A percentile compares a stretch with the other conserved stretches of the same genome.
Conservation (phyloP, 2,797 vertebrate species). For the Gouania willdenowi region DNA sequence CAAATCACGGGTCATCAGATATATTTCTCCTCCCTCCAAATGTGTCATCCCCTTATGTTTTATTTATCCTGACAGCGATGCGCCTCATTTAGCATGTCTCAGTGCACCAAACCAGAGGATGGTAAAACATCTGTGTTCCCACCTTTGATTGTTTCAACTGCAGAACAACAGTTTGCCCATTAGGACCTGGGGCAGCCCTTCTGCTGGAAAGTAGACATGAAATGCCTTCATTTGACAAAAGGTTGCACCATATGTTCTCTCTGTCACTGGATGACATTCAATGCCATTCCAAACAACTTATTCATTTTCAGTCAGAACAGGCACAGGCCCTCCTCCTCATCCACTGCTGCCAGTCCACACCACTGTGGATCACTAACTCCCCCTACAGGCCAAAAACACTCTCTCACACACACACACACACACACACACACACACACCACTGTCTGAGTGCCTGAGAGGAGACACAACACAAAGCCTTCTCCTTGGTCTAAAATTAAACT, state of each 20-base stretch:
- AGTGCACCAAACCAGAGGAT: slow-evolving; percentile 17
- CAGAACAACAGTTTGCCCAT: slow-evolving; percentile 42
- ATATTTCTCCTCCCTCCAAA: no score
- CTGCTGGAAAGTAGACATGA: slow-evolving; percentile 31
- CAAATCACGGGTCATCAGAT: slow-evolving; percentile 35
- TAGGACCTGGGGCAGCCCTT: slow-evolving; percentile 19
- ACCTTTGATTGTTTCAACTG: slow-evolving; percentile 33
- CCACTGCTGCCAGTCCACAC: background rate
- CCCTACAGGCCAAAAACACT: slow-evolving; percentile 62
- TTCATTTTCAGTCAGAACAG: slow-evolving; percentile 46
- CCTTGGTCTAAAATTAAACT: slow-evolving; percentile 25
- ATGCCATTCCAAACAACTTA: slow-evolving; percentile 45
- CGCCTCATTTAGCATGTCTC: slow-evolving; percentile 48
- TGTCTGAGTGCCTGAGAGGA: no score
- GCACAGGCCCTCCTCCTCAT: slow-evolving; percentile 27
- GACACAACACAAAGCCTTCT: slow-evolving; percentile 17
- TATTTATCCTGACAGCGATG: slow-evolving; percentile 59
- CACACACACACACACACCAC: no score
- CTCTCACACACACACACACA: no score
- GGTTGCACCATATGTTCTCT: slow-evolving; percentile 48
- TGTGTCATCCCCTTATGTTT: slow-evolving; percentile 39
- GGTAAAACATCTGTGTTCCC: slow-evolving; percentile 30
- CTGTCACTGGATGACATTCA: slow-evolving; percentile 47
- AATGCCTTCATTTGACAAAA: slow-evolving; percentile 54
- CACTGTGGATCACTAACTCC: slow-evolving; percentile 69